Evolutionary conservation across 2,113 vertebrate genomes (phyloP), one percentile per base, ranked within the genome.

Genomic region (Antechinus stuartii): DNA sequence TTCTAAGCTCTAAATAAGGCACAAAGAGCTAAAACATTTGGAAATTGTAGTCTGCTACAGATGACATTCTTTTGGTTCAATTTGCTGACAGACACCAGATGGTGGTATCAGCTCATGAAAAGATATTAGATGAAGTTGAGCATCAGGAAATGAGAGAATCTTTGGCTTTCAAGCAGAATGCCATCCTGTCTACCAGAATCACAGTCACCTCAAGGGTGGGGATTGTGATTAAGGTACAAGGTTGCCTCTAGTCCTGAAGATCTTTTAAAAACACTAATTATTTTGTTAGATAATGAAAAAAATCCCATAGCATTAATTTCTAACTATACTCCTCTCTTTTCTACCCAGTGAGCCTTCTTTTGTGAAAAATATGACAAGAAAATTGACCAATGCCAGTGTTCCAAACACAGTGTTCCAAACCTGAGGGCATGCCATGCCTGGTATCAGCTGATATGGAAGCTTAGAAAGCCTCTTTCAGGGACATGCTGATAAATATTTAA

Each of bases 21-120:
- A 84, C 22, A 42, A 76, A 42, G 16, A n/a, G 6, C 42, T 76
- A 76, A 42, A 76, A 19, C 6, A 23, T 42, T 84, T 84, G 68
- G n/a, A 84, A 42, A 84, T 84, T n/a, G 3, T 19, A 0, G 4
- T 76, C 3, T n/a, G 68, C n/a, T 42, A 22, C 7, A 76, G 68
- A 76, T 4, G n/a, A 14, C n/a, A 84, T 47, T 47, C 47, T 50
- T 47, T 90, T 50, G 90, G 47, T 90, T 90, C 46, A 49, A 10
- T 49, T 90, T 90, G 3, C 90, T 52, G 46, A 90, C 27, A 25
- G 49, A 90, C 98, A 2, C 97, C 97, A 98, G 98, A 94, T 95
- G 98, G 97, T 95, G 97, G 97, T 98, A 89, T 96, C 95, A 96
- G 97, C 92, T 92, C 27, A 90, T 22, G 95, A 49, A 35, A 94